A percentile compares a stretch with the other conserved stretches of the same genome.
Conservation (phyloP, 2,113 vertebrate species). For the Platysternon megacephalum region DNA sequence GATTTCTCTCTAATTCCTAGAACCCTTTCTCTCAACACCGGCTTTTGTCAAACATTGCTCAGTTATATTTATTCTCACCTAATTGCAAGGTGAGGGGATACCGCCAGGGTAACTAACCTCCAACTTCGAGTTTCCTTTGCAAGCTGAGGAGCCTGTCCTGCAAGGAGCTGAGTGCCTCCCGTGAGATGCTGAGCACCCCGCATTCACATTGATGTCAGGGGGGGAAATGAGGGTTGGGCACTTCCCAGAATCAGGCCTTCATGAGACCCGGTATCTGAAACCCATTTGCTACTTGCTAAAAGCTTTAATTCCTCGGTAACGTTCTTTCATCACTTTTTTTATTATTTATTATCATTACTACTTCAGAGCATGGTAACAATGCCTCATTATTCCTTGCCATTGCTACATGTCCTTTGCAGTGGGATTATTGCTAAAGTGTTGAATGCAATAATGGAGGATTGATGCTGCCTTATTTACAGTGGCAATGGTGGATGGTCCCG, state of each 20-base stretch:
- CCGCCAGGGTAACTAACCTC: neutral
- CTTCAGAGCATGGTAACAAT: constrained; percentile 6
- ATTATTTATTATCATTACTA: neutral
- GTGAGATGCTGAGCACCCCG: neutral
- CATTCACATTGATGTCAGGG: neutral
- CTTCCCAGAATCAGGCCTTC: neutral
- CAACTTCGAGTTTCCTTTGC: neutral
- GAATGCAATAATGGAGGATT: neutral
- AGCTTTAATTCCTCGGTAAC: neutral
- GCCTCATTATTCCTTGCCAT: neutral
- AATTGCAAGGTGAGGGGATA: neutral
- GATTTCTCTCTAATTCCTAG: neutral
- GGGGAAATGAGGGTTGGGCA: neutral
- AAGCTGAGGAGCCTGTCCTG: neutral
- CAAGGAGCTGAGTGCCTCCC: too few relatives aligned
- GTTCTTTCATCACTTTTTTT: neutral
- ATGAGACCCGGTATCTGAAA: neutral
- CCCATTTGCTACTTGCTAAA: neutral
- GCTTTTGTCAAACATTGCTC: neutral
- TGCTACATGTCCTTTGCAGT: neutral
- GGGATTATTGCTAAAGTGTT: neutral
- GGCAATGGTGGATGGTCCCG: neutral
- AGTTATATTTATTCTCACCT: neutral
- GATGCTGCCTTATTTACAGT: neutral
- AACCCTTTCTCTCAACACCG: neutral